Evolutionary conservation across 2,113 vertebrate species (phyloP), one percentile per base, ranked within the genome.

Genomic region (Anser brachyrhynchus): DNA sequence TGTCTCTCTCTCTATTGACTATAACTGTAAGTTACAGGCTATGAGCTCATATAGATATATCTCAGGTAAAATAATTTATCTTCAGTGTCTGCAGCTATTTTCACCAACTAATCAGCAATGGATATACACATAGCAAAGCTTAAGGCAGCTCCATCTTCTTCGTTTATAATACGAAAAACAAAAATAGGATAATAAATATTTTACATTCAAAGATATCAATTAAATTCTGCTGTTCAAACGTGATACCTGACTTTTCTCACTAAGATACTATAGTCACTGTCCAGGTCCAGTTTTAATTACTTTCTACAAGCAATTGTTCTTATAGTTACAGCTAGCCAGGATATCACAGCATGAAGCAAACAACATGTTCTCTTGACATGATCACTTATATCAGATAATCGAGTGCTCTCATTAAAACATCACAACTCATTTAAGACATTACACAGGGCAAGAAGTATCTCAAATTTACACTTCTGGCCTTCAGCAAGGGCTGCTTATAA

Each of bases 81-180:
- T 57, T 21, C 26, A 39, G 25, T 31, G 13, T 35, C 35, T 35
- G 54, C 35, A 44, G 26, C 26, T 55, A 39, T 25, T 72, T 72
- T 76, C 54, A 46, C 13, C 12, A 33, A 52, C 41, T 44, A 31
- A 43, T 43, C 51, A 57, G 58, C n/a, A 41, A 67, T 7, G 54
- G 7, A 31, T 18, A 5, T n/a, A 13, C 5, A 26, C 4, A 0
- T 29, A n/a, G 1, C 33, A 33, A 57, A 46, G 52, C 41, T 58
- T 70, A 81, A 64, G 49, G 39, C 26, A 49, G 25, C 21, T 26
- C 6, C 25, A 54, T 10, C 54, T 33, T 43, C 46, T 58, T 31
- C 9, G 18, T 54, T 91, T 57, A 65, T 25, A 33, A 55, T 4
- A 54, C 20, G 72, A 91, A 64, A 37, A 51, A 57, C 26, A n/a